A percentile compares a stretch with the other conserved stretches of the same genome.
Conservation (phyloP, 2,888 invertebrate species). For the Steinernema carpocapsae region DNA sequence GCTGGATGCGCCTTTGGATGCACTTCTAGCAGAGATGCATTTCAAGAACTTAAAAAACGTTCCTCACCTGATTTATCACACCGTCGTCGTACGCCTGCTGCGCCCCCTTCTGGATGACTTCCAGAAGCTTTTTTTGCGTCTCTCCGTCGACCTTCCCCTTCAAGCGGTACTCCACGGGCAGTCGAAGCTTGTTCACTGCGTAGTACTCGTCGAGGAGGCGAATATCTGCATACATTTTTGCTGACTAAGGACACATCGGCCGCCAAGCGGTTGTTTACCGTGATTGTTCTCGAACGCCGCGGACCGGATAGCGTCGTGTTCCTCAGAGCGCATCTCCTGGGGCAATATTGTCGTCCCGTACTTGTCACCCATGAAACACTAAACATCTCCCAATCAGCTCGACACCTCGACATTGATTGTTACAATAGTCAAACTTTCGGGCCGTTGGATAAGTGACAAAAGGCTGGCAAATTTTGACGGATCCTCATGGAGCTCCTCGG, state of each 20-base stretch:
- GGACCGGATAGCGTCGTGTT: slow-evolving; percentile 69
- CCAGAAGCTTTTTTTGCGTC: slow-evolving; percentile 40
- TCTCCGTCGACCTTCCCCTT: slow-evolving; percentile 35
- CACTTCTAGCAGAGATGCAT: too few species aligned
- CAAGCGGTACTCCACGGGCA: slow-evolving; percentile 54
- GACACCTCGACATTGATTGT: slow-evolving; percentile 38
- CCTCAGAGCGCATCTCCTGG: slow-evolving; percentile 68
- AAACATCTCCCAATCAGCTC: slow-evolving; percentile 17
- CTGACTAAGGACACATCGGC: background rate
- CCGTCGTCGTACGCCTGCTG: slow-evolving; percentile 47
- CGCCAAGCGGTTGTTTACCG: slow-evolving; percentile 46
- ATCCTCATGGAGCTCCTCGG: slow-evolving; percentile 38
- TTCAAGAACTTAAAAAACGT: too few species aligned
- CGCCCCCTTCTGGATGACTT: slow-evolving; percentile 39
- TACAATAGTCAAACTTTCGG: slow-evolving; percentile 43
- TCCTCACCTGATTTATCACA: slow-evolving; percentile 39
- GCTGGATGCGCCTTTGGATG: too few species aligned
- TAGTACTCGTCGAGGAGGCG: slow-evolving; percentile 70
- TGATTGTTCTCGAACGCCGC: slow-evolving; percentile 67
- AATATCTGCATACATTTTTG: slow-evolving; percentile 63
- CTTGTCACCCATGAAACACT: slow-evolving; percentile 71
- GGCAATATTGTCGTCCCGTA: slow-evolving; percentile 71
- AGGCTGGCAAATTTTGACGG: slow-evolving; percentile 51
- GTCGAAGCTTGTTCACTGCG: slow-evolving; percentile 68
- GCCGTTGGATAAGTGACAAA: slow-evolving; percentile 44